A percentile compares a stretch with the other conserved stretches of the same genome.
phyloP scores from a whole-genome alignment of 1,140 invertebrate genomes.

The Drosophila nasuta region DNA sequence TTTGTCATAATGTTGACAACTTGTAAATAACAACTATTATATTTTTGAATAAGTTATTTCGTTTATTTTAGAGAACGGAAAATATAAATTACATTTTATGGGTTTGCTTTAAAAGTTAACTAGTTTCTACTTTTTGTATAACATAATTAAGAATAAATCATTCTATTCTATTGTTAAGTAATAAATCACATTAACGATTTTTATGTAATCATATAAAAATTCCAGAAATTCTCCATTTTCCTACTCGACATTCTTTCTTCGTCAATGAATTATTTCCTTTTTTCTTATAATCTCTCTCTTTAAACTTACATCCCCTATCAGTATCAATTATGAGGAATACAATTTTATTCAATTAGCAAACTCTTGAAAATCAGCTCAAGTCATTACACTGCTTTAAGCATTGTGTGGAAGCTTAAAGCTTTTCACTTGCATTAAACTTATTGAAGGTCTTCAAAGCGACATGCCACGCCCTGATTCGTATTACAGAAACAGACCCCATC shows the following conservation, averaged over 20 bases:
- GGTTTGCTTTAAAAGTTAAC: too few relatives aligned
- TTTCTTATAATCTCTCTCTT: not conserved
- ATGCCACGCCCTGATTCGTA: constrained; percentile 39
- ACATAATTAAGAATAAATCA: too few relatives aligned
- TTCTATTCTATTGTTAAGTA: too few relatives aligned
- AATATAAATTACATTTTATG: not conserved
- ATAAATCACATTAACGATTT: too few relatives aligned
- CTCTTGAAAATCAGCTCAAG: not conserved
- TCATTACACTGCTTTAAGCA: not conserved
- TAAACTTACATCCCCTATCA: not conserved
- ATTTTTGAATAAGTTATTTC: not conserved
- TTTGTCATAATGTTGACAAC: too few relatives aligned
- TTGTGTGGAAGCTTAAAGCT: constrained; percentile 20
- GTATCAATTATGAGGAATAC: not conserved
- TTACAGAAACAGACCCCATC: not conserved
- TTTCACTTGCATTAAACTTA: not conserved
- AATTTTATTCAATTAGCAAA: not conserved
- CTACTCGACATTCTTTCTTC: too few relatives aligned
- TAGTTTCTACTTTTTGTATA: too few relatives aligned
- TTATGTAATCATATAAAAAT: too few relatives aligned
- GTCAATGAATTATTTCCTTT: not conserved
- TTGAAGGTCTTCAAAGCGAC: not conserved
- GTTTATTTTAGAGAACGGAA: not conserved
- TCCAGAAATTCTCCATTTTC: too few relatives aligned
- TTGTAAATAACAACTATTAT: too few relatives aligned